Evolutionary conservation across 2,113 vertebrate genomes (phyloP), one percentile per base, ranked within the genome.

Genomic region (Salvelinus fontinalis): DNA sequence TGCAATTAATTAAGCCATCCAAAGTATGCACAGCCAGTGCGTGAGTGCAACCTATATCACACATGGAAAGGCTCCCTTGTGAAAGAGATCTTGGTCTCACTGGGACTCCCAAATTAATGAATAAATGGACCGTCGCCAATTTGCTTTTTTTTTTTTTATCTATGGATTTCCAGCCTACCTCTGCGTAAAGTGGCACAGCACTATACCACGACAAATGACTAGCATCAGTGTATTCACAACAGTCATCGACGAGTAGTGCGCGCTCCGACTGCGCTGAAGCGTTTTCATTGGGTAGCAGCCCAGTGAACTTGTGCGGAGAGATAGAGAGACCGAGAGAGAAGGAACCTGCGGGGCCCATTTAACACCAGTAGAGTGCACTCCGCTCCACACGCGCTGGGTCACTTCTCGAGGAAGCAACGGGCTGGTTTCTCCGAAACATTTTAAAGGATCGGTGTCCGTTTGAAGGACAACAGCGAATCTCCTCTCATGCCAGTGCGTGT

Each of bases 291-390:
- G 74, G 75, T 71, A 82, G 48, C 29, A 66, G 68, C 18, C 34
- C 77, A 72, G 78, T 83, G 78, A 85, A 88, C 79, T 81, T 85
- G 80, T 22, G 76, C 70, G 71, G n/a, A 60, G 39, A 34, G 6
- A 34, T 75, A 44, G 78, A 11, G 44, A 24, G 67, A 34, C 11
- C 6, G 71, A 9, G 31, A 26, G 34, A 44, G 39, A 44, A 11
- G 39, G 22, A n/a, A 12, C 84, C 80, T 87, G 88, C 84, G 88
- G 82, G 68, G 78, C 80, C 83, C 75, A 80, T 54, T 76, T 68
- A 62, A 34, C 67, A 65, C 86, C 85, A 78, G 84, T 75, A 92
- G 90, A 86, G 88, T 80, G 88, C 87, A 89, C 84, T 81, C 81
- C 29, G 81, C 84, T 87, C 74, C 70, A 60, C 74, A 80, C 77